Percentiles rank a stretch among this genome's conserved stretches.
phyloP scores from a whole-genome alignment of 2,113 vertebrate species.

The Hydrolagus affinis region DNA sequence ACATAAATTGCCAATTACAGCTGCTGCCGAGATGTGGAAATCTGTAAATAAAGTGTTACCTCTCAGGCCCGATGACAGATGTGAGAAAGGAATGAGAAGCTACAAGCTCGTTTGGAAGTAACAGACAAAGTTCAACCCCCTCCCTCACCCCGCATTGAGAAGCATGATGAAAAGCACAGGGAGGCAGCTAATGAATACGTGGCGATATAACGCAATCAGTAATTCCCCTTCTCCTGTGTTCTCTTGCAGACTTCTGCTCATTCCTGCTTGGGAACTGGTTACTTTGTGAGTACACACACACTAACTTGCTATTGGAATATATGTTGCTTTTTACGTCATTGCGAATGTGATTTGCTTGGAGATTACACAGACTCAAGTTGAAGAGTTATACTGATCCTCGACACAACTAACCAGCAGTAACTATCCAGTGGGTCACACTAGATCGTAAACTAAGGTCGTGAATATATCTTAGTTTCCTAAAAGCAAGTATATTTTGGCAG shows the following conservation, averaged over 20 bases:
- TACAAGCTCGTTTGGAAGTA: constrained; percentile 60
- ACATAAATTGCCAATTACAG: constrained; percentile 99
- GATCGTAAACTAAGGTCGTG: too few relatives aligned
- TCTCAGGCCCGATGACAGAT: constrained; percentile 73
- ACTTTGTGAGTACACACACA: constrained; percentile 64
- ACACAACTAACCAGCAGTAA: constrained; percentile 26
- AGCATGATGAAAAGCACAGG: constrained; percentile 66
- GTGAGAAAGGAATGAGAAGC: constrained; percentile 61
- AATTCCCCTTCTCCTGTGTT: constrained; percentile 57
- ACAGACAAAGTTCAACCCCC: constrained; percentile 66
- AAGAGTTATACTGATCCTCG: not conserved
- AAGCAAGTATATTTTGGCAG: constrained; percentile 15
- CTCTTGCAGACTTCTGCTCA: constrained; percentile 66
- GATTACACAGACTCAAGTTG: constrained; percentile 19
- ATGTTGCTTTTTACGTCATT: constrained; percentile 8
- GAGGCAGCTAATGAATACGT: constrained; percentile 66
- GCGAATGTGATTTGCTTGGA: not conserved
- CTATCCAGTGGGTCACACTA: constrained; percentile 17
- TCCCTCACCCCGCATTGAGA: constrained; percentile 55
- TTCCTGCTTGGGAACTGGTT: constrained; percentile 74
- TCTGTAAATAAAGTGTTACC: constrained; percentile 92
- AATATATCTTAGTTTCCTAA: constrained; percentile 28
- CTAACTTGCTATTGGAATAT: constrained; percentile 7
- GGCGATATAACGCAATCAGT: constrained; percentile 52
- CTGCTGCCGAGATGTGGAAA: constrained; percentile 73